phyloP scores from a whole-genome alignment of 2,888 invertebrate genomes.

The Phasia obesa region DNA sequence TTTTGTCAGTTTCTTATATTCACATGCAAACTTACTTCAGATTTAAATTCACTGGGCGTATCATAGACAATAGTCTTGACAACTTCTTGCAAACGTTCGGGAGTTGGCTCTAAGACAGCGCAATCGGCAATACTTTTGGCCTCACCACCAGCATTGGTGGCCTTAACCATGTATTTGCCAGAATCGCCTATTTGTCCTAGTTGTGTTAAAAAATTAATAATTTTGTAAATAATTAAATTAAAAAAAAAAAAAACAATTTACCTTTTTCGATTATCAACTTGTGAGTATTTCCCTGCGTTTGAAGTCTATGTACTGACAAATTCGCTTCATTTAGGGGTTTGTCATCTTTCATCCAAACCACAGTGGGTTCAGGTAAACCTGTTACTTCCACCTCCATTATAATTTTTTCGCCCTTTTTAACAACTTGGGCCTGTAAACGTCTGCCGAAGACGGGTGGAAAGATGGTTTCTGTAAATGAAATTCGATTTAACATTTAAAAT shows the following conservation, averaged over 20 bases:
- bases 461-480: conserved; percentile 85
- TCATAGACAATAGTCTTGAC: conserved; percentile 87
- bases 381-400: conserved; percentile 90
- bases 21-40: conserved; percentile 82
- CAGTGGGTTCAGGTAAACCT: conserved; percentile 89
- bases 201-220: not conserved
- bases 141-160: conserved; percentile 90
- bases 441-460: conserved; percentile 92
- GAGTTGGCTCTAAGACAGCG: conserved; percentile 87
- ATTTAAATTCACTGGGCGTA: conserved; percentile 78
- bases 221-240: not conserved
- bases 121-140: conserved; percentile 92
- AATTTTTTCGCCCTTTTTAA: conserved; percentile 87
- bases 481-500: not conserved
- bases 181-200: conserved; percentile 86
- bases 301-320: conserved; percentile 84
- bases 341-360: conserved; percentile 90
- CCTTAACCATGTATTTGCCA: conserved; percentile 90
- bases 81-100: conserved; percentile 87
- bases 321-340: conserved; percentile 84
- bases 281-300: conserved; percentile 87
- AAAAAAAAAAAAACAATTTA: conserved; percentile 75
- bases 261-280: conserved; percentile 89
- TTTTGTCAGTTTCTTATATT: conserved; percentile 39
- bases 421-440: conserved; percentile 89